Evolutionary conservation across 2,888 invertebrate genomes (phyloP), one percentile per base, ranked within the genome.

Genomic region (Rhamnusium bicolor): DNA sequence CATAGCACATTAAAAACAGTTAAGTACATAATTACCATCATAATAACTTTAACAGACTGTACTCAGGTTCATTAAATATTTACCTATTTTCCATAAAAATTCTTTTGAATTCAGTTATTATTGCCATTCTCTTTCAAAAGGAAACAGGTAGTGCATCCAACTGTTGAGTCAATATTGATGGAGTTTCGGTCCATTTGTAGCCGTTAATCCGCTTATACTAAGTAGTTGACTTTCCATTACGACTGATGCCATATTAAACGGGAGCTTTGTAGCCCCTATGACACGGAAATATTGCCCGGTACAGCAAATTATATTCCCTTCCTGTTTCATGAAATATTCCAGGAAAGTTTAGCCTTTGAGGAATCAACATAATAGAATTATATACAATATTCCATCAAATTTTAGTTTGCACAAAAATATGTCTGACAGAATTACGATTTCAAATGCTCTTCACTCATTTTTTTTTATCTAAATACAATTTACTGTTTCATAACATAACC

Each of bases 111-210:
- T 21, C 51, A 27, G 51, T 65, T 29, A 19, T 27, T 6, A 6
- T 6, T 40, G 40, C 40, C 24, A 24, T 29, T n/a, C 16, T 14
- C 29, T 58, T 14, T 65, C 18, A 19, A 32, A 53, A 32, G n/a
- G 65, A 21, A 65, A 65, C 65, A 65, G 65, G 65, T 65, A 65
- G 32, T 32, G 53, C 67, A 58, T 61, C 67, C 67, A 53, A 61
- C 71, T 62, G 71, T 71, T 67, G 58, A 54, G 71, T 71, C 67
- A 71, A 71, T 71, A 71, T 71, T 71, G 61, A 71, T 61, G 67
- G 60, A 71, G 66, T 66, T 67, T 71, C 61, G 65, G 65, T 65
- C 65, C 65, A 65, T 65, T 65, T 65, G 53, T 53, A 51, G 65
- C 21, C 65, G 65, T 19, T 65, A 65, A 65, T 65, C 65, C 65